Percentiles rank a stretch among this genome's conserved stretches.
Conservation (phyloP, 2,113 vertebrate genomes). For the Silurus asotus region DNA sequence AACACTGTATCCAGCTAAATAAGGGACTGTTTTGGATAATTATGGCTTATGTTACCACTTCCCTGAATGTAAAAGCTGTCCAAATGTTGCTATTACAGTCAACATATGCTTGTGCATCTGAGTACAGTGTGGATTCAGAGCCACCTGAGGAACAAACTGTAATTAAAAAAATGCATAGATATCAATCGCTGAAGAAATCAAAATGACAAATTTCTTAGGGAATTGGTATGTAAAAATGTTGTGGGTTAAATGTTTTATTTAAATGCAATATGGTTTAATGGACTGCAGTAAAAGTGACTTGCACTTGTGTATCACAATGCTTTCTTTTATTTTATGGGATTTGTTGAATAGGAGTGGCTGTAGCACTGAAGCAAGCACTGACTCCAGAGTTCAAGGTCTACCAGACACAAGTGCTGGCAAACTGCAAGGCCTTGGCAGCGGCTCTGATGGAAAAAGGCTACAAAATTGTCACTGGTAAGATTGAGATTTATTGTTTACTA, state of each 20-base stretch:
- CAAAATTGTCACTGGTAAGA: slow-evolving; percentile 86
- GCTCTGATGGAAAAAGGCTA: slow-evolving; percentile 81
- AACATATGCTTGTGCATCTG: background rate
- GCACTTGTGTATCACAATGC: background rate
- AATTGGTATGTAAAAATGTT: background rate
- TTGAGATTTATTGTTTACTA: background rate
- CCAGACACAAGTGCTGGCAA: slow-evolving; percentile 86
- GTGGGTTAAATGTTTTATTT: too few relatives aligned
- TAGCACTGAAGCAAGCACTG: slow-evolving; percentile 89
- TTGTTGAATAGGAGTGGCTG: slow-evolving; percentile 80
- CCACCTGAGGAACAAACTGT: background rate
- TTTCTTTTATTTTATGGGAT: background rate
- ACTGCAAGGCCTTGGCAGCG: slow-evolving; percentile 79
- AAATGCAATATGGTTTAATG: background rate
- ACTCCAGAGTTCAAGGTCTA: slow-evolving; percentile 88
- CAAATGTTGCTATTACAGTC: background rate
- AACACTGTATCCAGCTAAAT: background rate
- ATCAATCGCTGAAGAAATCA: background rate
- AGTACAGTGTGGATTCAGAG: background rate
- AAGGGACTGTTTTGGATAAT: background rate
- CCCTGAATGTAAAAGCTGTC: background rate
- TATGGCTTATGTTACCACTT: background rate
- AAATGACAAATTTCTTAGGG: background rate
- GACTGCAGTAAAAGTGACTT: background rate
- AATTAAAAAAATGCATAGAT: background rate